Evolutionary conservation across 2,888 invertebrate genomes (phyloP), one percentile per base, ranked within the genome.

Genomic region (Cylloceria caligata): DNA sequence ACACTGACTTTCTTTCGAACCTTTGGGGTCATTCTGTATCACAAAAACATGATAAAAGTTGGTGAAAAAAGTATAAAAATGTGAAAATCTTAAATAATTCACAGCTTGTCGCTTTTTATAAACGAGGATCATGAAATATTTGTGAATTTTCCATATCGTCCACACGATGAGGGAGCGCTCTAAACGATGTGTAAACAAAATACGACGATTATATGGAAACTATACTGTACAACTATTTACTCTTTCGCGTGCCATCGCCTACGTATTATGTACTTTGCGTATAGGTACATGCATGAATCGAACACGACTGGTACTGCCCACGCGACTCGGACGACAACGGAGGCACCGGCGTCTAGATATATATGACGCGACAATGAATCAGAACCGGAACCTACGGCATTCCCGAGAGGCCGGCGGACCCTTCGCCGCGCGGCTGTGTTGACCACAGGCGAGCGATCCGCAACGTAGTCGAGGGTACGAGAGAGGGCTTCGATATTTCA

Each of bases 301-400:
- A 39, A 80, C 71, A 73, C 68, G 81, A 76, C 81, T 62, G 82
- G 67, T 52, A 36, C 83, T 79, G 79, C 85, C 85, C 83, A 85
- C 83, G 85, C 84, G 83, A 83, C 75, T 72, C 57, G 65, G 39
- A 74, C 81, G 81, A 72, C 77, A 69, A 86, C 86, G 86, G 87
- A 87, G 88, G 86, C 88, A 88, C 88, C 87, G 88, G 87, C 87
- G 87, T 89, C 85, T 86, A 84, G 88, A 87, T 84, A 84, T 88
- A 88, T 85, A 64, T 42, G 88, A 89, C 87, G 89, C 88, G 90
- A 88, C 89, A 89, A 89, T 89, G 90, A 90, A 88, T 90, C 90
- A 90, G 90, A 89, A 90, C 89, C 90, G 90, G 90, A 89, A 90
- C 90, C 90, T 85, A 88, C 86, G 87, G 89, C 89, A 90, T 90